Conservation (phyloP, 1,140 invertebrate species). For the Drosophila pruinosa region DNA sequence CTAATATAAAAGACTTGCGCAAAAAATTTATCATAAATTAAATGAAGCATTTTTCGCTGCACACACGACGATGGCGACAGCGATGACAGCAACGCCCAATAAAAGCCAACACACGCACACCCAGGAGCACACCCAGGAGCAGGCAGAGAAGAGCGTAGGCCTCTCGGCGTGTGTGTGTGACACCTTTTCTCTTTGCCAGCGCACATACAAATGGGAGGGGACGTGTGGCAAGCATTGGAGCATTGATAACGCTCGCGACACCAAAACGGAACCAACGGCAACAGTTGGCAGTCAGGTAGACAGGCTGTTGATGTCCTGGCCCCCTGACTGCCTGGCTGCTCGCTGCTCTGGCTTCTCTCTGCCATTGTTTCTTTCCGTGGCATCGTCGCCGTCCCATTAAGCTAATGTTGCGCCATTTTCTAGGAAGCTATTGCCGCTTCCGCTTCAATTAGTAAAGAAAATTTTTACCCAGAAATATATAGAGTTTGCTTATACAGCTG, state of each 20-base stretch:
- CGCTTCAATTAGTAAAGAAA: slow-evolving; percentile 79
- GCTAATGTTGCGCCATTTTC: slow-evolving; percentile 72
- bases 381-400: slow-evolving; percentile 49
- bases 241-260: slow-evolving; percentile 56
- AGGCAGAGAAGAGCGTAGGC: no score
- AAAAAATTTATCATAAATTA: slow-evolving; percentile 79
- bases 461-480: slow-evolving; percentile 45
- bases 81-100: slow-evolving; percentile 29
- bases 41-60: slow-evolving; percentile 75
- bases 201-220: not conserved
- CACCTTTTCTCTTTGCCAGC: slow-evolving; percentile 52
- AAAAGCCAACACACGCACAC: slow-evolving; percentile 38
- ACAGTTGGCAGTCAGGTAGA: slow-evolving; percentile 48
- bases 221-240: slow-evolving; percentile 65
- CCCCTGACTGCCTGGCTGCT: not conserved
- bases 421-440: slow-evolving; percentile 69
- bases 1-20: slow-evolving; percentile 76
- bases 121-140: slow-evolving; percentile 17
- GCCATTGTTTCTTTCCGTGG: slow-evolving; percentile 25
- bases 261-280: slow-evolving; percentile 41
- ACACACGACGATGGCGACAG: slow-evolving; percentile 25
- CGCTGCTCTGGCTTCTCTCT: not conserved
- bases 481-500: slow-evolving; percentile 38
- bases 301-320: slow-evolving; percentile 57
- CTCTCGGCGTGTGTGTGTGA: slow-evolving; percentile 16